Base-by-base conservation (phyloP, 2,797 vertebrate species). In the Oreochromis grahami region DNA sequence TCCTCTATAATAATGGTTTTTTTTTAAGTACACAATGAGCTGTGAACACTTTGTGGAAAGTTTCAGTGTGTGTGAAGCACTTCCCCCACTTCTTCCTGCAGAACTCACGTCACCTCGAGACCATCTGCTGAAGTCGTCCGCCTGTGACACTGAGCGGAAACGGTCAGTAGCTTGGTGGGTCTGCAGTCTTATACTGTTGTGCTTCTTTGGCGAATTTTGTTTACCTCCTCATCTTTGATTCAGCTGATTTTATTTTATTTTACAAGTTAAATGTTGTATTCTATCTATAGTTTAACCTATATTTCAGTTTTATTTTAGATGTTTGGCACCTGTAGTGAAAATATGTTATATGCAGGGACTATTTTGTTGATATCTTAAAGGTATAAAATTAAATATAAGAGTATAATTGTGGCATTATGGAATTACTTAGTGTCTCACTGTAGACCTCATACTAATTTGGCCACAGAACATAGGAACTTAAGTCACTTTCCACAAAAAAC, bases 81-180 rank as follows among this genome's bases (percentile, higher is more conserved):
- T 9, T 85, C 6, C 65, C 60, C 45, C 48, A 70, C 48, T 68
- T 88, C 26, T 89, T 60, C 48, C 85, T 36, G 29, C 92, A 97
- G 95, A 97, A 96, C 93, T 96, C 95, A 11, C 94, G 96, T 87
- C 96, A 97, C 84, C 95, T 97, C 11, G 96, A 97, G 91, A 97
- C 96, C 92, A 97, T 97, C 93, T 97, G 96, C 93, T 97, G 94
- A 96, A 94, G 78, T 72, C 52, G 76, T 55, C 72, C 3, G 36
- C 45, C 82, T 77, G 80, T 78, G 84, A 83, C 86, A 77, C 86
- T 76, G 89, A 93, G 81, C 63, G 86, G 88, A 88, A 89, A 88
- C 81, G 79, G 84, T 86, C 52, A 53, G 84, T 43, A 82, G 56
- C 88, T 85, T 12, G 94, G 95, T 96, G 89, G 78, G 89, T 86